phyloP scores from a whole-genome alignment of 2,797 vertebrate species.

The Garrulus glandarius region DNA sequence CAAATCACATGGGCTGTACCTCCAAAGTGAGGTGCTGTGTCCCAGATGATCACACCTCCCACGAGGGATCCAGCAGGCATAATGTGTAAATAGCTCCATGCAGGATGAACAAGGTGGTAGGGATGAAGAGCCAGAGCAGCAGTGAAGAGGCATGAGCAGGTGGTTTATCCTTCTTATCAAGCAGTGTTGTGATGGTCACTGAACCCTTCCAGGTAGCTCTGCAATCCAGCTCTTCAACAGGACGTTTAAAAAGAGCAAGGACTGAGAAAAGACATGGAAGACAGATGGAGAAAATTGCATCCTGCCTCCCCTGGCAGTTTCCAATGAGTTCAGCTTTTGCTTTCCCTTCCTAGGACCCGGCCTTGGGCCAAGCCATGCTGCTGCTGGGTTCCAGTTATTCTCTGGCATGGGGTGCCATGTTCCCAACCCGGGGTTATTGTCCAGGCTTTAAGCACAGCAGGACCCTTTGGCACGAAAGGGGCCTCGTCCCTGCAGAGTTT shows the following conservation, averaged over 20 bases:
- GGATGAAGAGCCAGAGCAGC: not conserved
- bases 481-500: not conserved
- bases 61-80: not conserved
- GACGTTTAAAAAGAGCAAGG: not conserved
- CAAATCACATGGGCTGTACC: not conserved
- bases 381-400: not conserved
- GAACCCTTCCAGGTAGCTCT: not conserved
- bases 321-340: not conserved
- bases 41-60: not conserved
- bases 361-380: accelerated
- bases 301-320: not conserved
- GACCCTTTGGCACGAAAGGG: not conserved
- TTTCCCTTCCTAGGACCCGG: not conserved
- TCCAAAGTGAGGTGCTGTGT: not conserved
- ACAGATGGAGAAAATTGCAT: not conserved
- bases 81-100: accelerated
- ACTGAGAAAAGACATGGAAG: not conserved
- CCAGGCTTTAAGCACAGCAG: accelerated
- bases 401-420: accelerated
- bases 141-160: not conserved
- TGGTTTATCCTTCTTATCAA: not conserved
- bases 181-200: not conserved
- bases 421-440: accelerated
- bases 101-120: not conserved
- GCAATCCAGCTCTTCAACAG: not conserved